These are phyloP conservation scores for Pocillopora grandis DNA, from an alignment of 92 coral and sea anemone genomes.

Conservation along the genomic window DNA sequence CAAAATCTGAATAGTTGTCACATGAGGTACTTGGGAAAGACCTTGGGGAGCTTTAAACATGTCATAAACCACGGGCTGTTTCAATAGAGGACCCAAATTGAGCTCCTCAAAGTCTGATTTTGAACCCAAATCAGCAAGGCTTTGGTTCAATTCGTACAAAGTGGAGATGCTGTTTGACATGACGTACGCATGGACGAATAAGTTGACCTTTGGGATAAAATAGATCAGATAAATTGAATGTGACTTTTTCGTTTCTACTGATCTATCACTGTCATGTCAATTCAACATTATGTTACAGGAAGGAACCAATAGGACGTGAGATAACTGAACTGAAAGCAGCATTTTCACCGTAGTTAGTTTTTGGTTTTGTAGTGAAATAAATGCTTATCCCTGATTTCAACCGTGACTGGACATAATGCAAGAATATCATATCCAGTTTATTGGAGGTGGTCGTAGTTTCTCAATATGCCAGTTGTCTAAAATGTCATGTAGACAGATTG, in stretches of 20 bases:
- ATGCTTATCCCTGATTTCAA: no score
- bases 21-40: slow-evolving; percentile 43
- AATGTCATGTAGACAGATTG: slow-evolving; percentile 51
- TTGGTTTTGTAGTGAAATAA: no score
- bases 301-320: no score
- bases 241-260: neutral
- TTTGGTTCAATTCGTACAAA: slow-evolving; percentile 69
- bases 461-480: slow-evolving; percentile 52
- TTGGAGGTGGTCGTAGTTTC: slow-evolving; percentile 37
- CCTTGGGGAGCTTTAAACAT: slow-evolving; percentile 80
- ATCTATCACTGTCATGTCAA: neutral
- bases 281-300: no score
- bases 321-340: no score
- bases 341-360: no score
- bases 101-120: slow-evolving; percentile 78
- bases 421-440: no score
- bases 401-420: no score
- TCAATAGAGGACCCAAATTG: slow-evolving; percentile 79
- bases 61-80: slow-evolving; percentile 82
- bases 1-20: slow-evolving; percentile 82
- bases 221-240: neutral
- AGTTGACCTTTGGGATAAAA: slow-evolving; percentile 57
- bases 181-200: slow-evolving; percentile 82
- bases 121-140: slow-evolving; percentile 65
- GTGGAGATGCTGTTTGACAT: slow-evolving; percentile 86